phyloP scores from a whole-genome alignment of 2,113 vertebrate species.

The Xyliphius kryptos region DNA sequence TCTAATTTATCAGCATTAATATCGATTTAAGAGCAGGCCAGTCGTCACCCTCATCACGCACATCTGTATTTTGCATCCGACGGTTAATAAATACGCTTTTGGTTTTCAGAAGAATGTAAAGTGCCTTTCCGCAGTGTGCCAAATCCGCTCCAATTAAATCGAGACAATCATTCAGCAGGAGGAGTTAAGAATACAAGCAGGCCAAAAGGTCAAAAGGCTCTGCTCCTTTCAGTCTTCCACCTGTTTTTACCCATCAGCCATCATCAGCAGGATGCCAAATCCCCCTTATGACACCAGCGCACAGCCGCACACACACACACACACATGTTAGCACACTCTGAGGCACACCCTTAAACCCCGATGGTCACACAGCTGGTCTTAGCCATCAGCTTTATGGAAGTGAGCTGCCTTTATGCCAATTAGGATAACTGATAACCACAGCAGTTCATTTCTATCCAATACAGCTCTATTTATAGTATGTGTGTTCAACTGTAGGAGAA shows the following conservation, averaged over 20 bases:
- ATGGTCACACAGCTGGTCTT: constrained; percentile 66
- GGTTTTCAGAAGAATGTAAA: constrained; percentile 62
- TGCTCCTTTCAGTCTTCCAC: constrained; percentile 62
- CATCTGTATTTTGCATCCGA: too few species aligned
- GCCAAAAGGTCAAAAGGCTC: constrained; percentile 54
- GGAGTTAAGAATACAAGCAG: constrained; percentile 64
- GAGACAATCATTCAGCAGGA: constrained; percentile 69
- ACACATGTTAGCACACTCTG: too few species aligned
- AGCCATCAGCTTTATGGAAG: constrained; percentile 68
- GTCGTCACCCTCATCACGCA: too few species aligned
- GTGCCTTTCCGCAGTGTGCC: constrained; percentile 37
- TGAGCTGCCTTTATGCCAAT: constrained; percentile 62
- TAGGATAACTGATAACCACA: constrained; percentile 66
- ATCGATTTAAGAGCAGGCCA: too few species aligned
- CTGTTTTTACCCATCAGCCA: constrained; percentile 63
- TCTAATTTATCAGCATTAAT: too few species aligned
- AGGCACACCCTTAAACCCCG: too few species aligned
- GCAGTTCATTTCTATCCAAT: constrained; percentile 52
- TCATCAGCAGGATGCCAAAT: constrained; percentile 54
- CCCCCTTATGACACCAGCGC: constrained; percentile 38
- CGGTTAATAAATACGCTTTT: constrained; percentile 39
- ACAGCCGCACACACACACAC: constrained; percentile 42
- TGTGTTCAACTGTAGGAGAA: too few species aligned
- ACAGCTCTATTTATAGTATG: constrained; percentile 66
- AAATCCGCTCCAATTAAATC: constrained; percentile 71